Percentiles rank a stretch among this genome's conserved stretches.
phyloP scores from a whole-genome alignment of 2,113 vertebrate species.

The Gymnarchus niloticus region DNA sequence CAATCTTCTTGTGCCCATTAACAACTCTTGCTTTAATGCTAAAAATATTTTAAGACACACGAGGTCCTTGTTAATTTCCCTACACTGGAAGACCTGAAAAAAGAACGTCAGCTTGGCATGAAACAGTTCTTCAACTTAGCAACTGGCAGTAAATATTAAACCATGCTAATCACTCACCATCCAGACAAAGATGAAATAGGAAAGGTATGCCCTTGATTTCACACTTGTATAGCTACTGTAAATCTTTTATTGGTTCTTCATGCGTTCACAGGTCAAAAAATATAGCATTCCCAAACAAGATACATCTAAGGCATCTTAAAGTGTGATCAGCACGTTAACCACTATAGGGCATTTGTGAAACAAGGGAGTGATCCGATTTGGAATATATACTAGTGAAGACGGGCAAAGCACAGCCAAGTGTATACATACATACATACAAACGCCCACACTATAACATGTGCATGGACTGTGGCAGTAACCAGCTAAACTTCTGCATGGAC shows the following conservation, averaged over 20 bases:
- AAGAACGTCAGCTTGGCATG: slow-evolving; percentile 5
- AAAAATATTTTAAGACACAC: neutral
- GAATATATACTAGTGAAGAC: neutral
- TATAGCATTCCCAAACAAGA: neutral
- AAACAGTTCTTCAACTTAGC: neutral
- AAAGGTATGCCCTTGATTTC: neutral
- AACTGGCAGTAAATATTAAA: slow-evolving; percentile 27
- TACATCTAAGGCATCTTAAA: neutral
- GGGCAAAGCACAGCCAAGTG: neutral
- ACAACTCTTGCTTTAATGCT: neutral
- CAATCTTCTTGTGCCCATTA: neutral
- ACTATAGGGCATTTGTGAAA: neutral
- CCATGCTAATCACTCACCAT: slow-evolving; percentile 27
- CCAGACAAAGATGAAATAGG: slow-evolving; percentile 20
- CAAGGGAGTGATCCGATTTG: neutral
- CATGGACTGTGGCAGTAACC: neutral
- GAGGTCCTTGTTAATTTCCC: slow-evolving; percentile 26
- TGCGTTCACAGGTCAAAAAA: neutral
- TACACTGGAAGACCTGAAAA: neutral
- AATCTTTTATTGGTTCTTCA: neutral
- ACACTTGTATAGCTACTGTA: neutral
- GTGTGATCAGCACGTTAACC: neutral
- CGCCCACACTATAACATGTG: neutral
- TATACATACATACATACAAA: neutral
- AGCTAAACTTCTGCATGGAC: neutral